These are phyloP conservation scores for Drosophila sturtevanti DNA, from an alignment of 1,140 invertebrate genomes.

Conservation along the genomic window DNA sequence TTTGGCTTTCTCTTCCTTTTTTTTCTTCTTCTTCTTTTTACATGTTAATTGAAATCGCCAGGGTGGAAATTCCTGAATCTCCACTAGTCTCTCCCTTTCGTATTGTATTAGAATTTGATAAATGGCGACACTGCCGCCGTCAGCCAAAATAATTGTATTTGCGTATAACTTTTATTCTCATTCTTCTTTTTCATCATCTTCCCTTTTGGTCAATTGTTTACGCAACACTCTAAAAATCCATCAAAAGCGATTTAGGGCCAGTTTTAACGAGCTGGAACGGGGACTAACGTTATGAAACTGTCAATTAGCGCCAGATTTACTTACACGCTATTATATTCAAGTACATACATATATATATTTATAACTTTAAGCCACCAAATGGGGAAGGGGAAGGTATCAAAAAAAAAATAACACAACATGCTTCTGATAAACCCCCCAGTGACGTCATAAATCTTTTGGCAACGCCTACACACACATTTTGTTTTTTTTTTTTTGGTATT, in stretches of 20 bases:
- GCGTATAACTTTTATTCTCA: slow-evolving; percentile 36
- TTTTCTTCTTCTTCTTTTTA: neutral
- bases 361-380: slow-evolving; percentile 52
- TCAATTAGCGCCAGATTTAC: slow-evolving; percentile 70
- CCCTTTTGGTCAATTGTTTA: slow-evolving; percentile 54
- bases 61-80: neutral
- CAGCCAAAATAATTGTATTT: slow-evolving; percentile 52
- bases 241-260: slow-evolving; percentile 34
- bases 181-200: slow-evolving; percentile 9
- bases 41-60: slow-evolving; percentile 65
- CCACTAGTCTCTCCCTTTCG: neutral
- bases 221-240: slow-evolving; percentile 64
- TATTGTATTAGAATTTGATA: slow-evolving; percentile 42
- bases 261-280: slow-evolving; percentile 57
- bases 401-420: neutral
- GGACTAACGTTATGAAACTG: slow-evolving; percentile 56
- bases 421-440: slow-evolving; percentile 20
- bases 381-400: too few relatives aligned
- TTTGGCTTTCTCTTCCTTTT: slow-evolving; percentile 1
- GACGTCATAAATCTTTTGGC: slow-evolving; percentile 64
- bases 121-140: slow-evolving; percentile 44
- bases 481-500: slow-evolving; percentile 7
- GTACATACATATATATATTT: neutral
- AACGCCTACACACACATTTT: slow-evolving; percentile 21
- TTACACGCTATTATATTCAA: slow-evolving; percentile 16